Base-by-base conservation (phyloP, 1,140 invertebrate species). In the Asbolus verrucosus region DNA sequence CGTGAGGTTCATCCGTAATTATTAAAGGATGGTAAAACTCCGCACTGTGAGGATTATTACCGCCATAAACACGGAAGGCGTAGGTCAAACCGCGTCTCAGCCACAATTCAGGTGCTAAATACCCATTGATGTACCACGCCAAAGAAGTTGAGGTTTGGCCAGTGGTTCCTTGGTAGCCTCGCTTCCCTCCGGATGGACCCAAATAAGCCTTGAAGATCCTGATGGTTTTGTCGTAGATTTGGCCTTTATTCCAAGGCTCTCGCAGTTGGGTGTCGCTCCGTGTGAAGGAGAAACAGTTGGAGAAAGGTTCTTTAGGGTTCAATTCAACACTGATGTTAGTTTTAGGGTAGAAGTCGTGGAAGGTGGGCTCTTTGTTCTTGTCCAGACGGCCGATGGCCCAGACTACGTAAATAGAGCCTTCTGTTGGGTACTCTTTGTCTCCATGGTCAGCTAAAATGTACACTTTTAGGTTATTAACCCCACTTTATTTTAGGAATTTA, bases 11-110 rank as follows among this genome's bases (percentile, higher is more conserved):
- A 77, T 93, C 90, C 1, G 95, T 95, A 66, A 98, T 92, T 41
- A 98, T 94, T 27, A 98, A 83, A 4, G 96, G 96, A 85, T 98
- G 95, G 82, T 97, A 97, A 77, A 89, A 87, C 43, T 92, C 88
- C 0, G 93, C 84, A 70, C 92, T 94, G 78, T 96, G 92, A 1
- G 94, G 94, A 84, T 97, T 94, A 77, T 95, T 95, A 0, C 95
- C 95, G 21, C 94, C 95, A 66, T 88, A 86, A 16, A 95, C 90
- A 67, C 85, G 86, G 75, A 97, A 95, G 6, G 86, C 89, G 82
- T 98, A 98, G 0, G 89, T 92, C 6, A 94, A 83, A 6, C 94
- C 94, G 54, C 96, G 83, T 72, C 93, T 89, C 41, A 98, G 82
- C 85, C 93, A 96, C 24, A 98, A 81, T 78, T 96, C 94, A 0